phyloP scores from a whole-genome alignment of 2,888 invertebrate species.

The Dasysyrphus tricinctus region DNA sequence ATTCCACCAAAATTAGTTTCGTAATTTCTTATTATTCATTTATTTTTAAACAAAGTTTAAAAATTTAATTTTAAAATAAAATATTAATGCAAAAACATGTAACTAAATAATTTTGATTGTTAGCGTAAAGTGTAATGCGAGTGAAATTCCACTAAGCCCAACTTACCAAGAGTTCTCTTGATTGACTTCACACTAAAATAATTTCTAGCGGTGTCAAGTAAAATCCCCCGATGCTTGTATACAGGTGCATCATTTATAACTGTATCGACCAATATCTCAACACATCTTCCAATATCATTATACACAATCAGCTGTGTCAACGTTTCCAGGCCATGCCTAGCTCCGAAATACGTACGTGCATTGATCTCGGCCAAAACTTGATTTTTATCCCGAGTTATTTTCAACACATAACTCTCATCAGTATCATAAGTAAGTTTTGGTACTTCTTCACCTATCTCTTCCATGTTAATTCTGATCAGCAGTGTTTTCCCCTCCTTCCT shows the following conservation, averaged over 20 bases:
- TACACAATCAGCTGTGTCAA: constrained; percentile 77
- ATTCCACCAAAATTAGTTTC: too few species aligned
- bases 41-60: too few species aligned
- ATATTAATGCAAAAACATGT: too few species aligned
- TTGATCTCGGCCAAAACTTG: constrained; percentile 83
- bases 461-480: constrained; percentile 79
- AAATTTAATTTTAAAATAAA: too few species aligned
- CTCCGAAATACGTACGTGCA: constrained; percentile 85
- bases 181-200: constrained; percentile 89
- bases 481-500: constrained; percentile 80
- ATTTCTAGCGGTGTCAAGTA: constrained; percentile 94
- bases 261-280: constrained; percentile 86
- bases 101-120: too few species aligned
- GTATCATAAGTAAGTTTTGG: constrained; percentile 82
- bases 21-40: too few species aligned
- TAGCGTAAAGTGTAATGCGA: too few species aligned
- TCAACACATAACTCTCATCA: constrained; percentile 83
- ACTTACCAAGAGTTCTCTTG: constrained; percentile 87
- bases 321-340: constrained; percentile 86
- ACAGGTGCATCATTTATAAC: constrained; percentile 89
- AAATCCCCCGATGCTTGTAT: constrained; percentile 92
- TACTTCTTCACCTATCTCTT: constrained; percentile 43
- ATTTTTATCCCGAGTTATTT: constrained; percentile 79
- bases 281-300: constrained; percentile 76
- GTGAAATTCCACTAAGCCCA: not conserved